Evolutionary conservation across 1,140 invertebrate species (phyloP), one percentile per base, ranked within the genome.

Genomic region (Andrena cerasifolii): DNA sequence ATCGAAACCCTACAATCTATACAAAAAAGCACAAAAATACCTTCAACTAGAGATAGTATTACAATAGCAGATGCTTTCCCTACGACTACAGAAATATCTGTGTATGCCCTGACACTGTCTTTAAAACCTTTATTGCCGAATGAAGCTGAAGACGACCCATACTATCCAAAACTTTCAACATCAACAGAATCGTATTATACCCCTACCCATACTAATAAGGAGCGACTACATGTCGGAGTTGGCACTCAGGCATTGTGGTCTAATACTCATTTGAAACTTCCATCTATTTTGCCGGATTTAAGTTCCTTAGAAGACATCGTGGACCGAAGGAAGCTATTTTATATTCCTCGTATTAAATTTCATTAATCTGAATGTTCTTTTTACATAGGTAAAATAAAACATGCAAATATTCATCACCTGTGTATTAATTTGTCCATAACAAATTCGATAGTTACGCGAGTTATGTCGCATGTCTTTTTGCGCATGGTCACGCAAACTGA

Each of bases 261-360:
- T 24, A 70, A 28, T 53, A 43, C 56, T 51, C n/a, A 71, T 40
- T 85, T 91, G 21, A 63, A 88, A 5, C 78, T 91, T 24, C 88
- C 89, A 2, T 73, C 85, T 24, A 65, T 86, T 31, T 66, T 90
- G 2, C 90, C 90, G 0, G 89, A 91, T 76, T 63, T 91, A 0
- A 90, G 88, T 51, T 87, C 72, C 24, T 51, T 91, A 2, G 88
- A 90, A n/a, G 90, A 91, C 61, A 54, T 90, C 36, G 81, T 91
- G 3, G 90, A 91, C 78, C 86, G 90, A 12, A 82, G 89, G 12
- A 91, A 90, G 21, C 65, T 86, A 8, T 86, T 91, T 33, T 91
- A 86, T 7, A 91, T 91, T 66, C 88, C 90, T 18, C 83, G 83
- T 10, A 21, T 67, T 26, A 54, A 56, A 16, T 53, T 72, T 4